Percentiles rank a stretch among this genome's conserved stretches.
phyloP scores from a whole-genome alignment of 2,113 vertebrate species.

The Salminus brasiliensis region DNA sequence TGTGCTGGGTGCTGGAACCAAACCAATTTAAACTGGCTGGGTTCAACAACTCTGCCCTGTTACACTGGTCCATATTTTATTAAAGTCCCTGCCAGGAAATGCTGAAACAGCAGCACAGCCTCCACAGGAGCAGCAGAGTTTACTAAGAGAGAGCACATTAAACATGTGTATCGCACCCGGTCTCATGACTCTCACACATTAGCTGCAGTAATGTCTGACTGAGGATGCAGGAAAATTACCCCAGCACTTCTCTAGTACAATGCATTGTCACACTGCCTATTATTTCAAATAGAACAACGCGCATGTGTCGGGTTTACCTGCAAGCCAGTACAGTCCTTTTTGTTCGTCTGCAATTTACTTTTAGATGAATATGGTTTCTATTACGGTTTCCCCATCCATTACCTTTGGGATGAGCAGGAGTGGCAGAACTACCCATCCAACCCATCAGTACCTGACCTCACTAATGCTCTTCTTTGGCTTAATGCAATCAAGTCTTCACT shows the following conservation, averaged over 20 bases:
- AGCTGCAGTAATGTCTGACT: not conserved
- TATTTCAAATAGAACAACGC: not conserved
- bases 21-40: slow-evolving; percentile 33
- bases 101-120: slow-evolving; percentile 37
- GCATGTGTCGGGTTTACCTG: no score
- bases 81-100: slow-evolving; percentile 33
- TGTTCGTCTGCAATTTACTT: no score
- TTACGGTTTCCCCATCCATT: no score
- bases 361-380: no score
- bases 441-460: no score
- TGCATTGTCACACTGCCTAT: no score
- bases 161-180: not conserved
- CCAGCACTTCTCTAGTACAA: not conserved
- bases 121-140: slow-evolving; percentile 12
- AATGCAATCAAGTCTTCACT: no score
- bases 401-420: no score
- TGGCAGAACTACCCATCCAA: no score
- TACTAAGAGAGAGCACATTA: not conserved
- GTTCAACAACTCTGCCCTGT: slow-evolving; percentile 33
- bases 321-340: no score
- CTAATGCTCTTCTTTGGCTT: no score
- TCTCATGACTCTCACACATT: not conserved
- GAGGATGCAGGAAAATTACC: not conserved
- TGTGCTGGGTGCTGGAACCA: slow-evolving; percentile 22
- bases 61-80: slow-evolving; percentile 32